Evolutionary conservation across 2,888 invertebrate genomes (phyloP), one percentile per base, ranked within the genome.

Genomic region (Sturmia bella): DNA sequence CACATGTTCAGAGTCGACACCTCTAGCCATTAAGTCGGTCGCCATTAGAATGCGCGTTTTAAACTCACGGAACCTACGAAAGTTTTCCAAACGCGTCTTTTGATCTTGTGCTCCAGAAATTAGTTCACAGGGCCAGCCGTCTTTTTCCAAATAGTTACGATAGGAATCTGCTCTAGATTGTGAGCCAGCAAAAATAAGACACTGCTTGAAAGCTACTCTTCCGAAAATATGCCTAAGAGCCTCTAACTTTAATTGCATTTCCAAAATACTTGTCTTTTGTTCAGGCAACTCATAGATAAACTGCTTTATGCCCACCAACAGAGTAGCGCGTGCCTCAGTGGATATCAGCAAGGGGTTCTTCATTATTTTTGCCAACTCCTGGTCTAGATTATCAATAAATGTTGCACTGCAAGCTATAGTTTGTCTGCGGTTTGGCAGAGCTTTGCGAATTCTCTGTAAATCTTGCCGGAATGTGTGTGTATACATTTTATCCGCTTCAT

Each of bases 401-500:
- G 99, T 99, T 6, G 99, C 99, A 90, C 98, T 98, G 61, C 96
- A 94, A 74, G 97, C 96, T 82, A 99, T 93, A 17, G 98, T 94
- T 92, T 99, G 99, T 88, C 97, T 97, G 84, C 93, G 93, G 21
- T 91, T 89, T 1, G 96, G 96, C 80, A 98, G 90, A 56, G 92
- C 90, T 50, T 94, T 93, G 88, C 95, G 95, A 64, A 99, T 96
- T 87, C 93, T 94, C 86, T 95, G 95, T 59, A 99, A 94, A 89
- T 96, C 95, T 80, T 92, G 90, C 84, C 94, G 92, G 90, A 96
- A 98, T 85, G 93, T 93, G n/a, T 93, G 92, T 83, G 95, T 95
- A 92, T 98, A 93, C 86, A 99, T 92, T 92, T 97, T 97, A 90
- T 99, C 99, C 27, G 98, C 99, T 92, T 99, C 99, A 91, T 99